A percentile compares a stretch with the other conserved stretches of the same genome.
phyloP scores from a whole-genome alignment of 1,140 invertebrate genomes.

The Pissodes strobi region DNA sequence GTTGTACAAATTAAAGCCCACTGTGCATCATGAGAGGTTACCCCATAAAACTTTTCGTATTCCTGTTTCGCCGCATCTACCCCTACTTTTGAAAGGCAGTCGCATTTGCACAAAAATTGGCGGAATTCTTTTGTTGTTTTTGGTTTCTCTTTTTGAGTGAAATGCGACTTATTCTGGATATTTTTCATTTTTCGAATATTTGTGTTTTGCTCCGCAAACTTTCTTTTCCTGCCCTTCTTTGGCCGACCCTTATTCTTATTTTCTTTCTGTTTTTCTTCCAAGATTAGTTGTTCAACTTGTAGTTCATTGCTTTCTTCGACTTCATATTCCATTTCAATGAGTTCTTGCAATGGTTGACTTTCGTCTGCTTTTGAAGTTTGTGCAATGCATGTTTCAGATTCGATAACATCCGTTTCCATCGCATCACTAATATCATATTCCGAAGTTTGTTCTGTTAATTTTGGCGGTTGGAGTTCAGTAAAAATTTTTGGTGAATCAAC shows the following conservation, averaged over 20 bases:
- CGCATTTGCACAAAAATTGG: conserved; percentile 4
- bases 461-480: background rate
- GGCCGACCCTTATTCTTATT: conserved; percentile 3
- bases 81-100: conserved; percentile 5
- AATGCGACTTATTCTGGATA: background rate
- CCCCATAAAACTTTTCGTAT: conserved; percentile 4
- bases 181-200: conserved; percentile 1
- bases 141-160: conserved; percentile 1
- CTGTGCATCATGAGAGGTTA: conserved; percentile 6
- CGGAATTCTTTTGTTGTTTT: conserved; percentile 4
- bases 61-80: conserved; percentile 1
- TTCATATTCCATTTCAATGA: too few species aligned
- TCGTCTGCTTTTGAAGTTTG: background rate
- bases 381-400: background rate
- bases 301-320: background rate
- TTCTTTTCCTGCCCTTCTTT: too few species aligned
- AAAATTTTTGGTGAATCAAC: background rate
- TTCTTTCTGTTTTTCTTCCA: conserved; percentile 2
- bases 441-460: background rate
- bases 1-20: too few species aligned
- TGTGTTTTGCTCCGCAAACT: background rate
- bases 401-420: background rate
- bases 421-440: background rate
- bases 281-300: background rate
- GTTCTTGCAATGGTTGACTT: background rate